Evolutionary conservation across 2,888 invertebrate genomes (phyloP), one percentile per base, ranked within the genome.

Genomic region (Chrysolina americana): DNA sequence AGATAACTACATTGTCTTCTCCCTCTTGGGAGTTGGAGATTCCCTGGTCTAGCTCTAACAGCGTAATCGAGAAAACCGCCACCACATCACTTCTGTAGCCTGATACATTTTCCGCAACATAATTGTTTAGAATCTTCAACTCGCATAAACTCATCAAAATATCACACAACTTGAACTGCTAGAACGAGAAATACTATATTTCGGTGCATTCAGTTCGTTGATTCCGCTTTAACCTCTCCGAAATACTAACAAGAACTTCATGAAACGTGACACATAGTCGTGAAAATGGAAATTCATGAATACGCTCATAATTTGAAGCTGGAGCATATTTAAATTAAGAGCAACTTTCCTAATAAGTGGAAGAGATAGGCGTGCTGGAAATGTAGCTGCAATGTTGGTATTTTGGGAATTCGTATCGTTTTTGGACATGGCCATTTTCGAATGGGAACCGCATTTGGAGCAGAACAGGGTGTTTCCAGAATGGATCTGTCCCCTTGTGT

Each of bases 231-330:
- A 59, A 66, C n/a, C 56, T 71, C 62, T 47, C 8, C 21, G 53
- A 53, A 71, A 65, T 21, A 21, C 66, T 66, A 47, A 66, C 36
- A 65, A 62, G 66, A 71, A 56, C 36, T 47, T 41, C 66, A 62
- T 65, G 66, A 59, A 71, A 71, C 59, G 59, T 71, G 65, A 65
- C 47, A 44, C 66, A 15, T 28, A 47, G 65, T 59, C 59, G 47
- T 28, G 23, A 17, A 47, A 50, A 47, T 70, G 63, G 28, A 65
- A 71, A 71, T 62, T 56, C 41, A 63, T 41, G 66, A 71, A 65
- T 59, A 48, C 53, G 28, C 41, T 71, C 47, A 71, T 66, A 71
- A 66, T 71, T 71, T 48, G 28, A 62, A 21, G 59, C 19, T 62
- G 66, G 56, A 44, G 63, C 44, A 41, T 66, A 56, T 41, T 65